Evolutionary conservation across 2,797 vertebrate genomes (phyloP).

Genomic region (Crax fasciolata): DNA sequence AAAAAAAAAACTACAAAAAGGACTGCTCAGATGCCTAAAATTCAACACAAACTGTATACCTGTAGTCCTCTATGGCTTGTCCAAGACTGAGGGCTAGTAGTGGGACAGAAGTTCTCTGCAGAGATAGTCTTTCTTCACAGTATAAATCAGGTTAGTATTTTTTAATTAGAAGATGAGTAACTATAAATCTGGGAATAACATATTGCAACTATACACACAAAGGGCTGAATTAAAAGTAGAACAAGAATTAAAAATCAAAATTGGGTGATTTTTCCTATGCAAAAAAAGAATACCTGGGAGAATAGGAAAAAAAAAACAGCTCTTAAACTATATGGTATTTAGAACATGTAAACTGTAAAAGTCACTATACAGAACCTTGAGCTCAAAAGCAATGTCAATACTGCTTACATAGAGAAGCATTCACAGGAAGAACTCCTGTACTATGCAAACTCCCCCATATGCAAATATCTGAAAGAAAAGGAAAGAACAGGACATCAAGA

Average conservation of each 20-base stretch:
- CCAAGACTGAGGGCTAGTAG: not conserved
- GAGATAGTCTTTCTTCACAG: not conserved
- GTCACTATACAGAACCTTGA: not conserved
- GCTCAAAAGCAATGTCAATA: not conserved
- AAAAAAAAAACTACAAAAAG: not conserved
- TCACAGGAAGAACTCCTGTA: not conserved
- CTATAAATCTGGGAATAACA: not conserved
- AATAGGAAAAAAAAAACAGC: not conserved
- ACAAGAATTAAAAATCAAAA: not conserved
- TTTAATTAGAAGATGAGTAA: not conserved
- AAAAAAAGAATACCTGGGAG: not conserved
- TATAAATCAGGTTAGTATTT: not conserved
- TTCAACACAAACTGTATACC: not conserved
- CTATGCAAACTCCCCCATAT: not conserved
- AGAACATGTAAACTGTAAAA: not conserved
- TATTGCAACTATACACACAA: not conserved
- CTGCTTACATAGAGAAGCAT: not conserved
- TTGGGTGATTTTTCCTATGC: not conserved
- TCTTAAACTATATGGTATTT: not conserved
- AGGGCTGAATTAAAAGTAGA: not conserved
- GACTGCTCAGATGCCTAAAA: not conserved
- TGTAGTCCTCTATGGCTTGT: not conserved
- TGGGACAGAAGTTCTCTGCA: not conserved
- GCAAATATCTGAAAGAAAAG: not conserved
- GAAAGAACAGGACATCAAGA: not conserved